Conservation (phyloP, 1,140 invertebrate genomes). For the Drosophila navojoa region DNA sequence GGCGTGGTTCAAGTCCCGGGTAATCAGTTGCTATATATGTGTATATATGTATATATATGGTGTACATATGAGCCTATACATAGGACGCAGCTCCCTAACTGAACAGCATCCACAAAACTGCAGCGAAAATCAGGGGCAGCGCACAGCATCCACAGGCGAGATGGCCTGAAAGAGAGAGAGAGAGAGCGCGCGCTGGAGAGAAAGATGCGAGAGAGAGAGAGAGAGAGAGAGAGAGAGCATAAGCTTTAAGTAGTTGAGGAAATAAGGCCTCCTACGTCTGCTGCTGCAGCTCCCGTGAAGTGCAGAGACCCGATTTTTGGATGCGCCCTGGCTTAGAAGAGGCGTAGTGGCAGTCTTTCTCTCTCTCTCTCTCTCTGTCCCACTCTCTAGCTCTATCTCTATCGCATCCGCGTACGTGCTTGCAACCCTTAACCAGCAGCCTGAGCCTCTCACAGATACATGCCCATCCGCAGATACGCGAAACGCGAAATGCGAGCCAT, state of each 20-base stretch:
- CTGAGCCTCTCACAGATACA: conserved; percentile 25
- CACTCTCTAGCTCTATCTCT: not conserved
- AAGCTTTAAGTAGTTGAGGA: conserved; percentile 28
- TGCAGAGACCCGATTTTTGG: conserved; percentile 23
- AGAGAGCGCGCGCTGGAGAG: not conserved
- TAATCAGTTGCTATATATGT: conserved; percentile 56
- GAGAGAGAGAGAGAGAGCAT: conserved; percentile 1
- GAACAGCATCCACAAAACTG: conserved; percentile 67
- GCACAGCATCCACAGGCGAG: conserved; percentile 57
- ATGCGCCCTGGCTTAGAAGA: conserved; percentile 2
- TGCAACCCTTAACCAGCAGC: conserved; percentile 34
- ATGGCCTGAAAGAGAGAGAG: not conserved
- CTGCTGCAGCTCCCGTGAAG: conserved; percentile 7
- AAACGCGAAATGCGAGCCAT: conserved; percentile 24
- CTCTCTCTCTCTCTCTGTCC: not conserved
- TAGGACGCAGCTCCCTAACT: conserved; percentile 20
- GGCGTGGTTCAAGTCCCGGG: conserved; percentile 80
- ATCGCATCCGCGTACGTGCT: not conserved
- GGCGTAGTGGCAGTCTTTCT: not conserved
- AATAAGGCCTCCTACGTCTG: conserved; percentile 15
- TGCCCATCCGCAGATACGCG: conserved; percentile 30
- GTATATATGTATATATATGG: conserved; percentile 18
- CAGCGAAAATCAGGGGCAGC: conserved; percentile 48
- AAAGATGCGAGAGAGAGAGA: not conserved
- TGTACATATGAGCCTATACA: conserved; percentile 10